These are phyloP conservation scores for Cheilinus undulatus DNA, from an alignment of 2,113 vertebrate species.

Conservation along the genomic window DNA sequence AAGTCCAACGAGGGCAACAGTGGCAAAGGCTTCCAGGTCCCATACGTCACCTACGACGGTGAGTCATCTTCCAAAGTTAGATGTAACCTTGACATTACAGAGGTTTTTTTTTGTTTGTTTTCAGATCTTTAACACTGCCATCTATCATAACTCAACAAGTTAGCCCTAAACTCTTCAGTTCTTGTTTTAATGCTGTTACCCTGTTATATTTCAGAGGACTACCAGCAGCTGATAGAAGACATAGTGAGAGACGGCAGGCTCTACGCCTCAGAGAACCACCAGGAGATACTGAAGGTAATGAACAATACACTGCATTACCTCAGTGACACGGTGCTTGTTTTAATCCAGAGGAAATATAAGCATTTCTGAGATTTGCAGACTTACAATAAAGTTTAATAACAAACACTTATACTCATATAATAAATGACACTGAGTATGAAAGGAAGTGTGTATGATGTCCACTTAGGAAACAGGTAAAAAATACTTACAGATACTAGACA, in stretches of 20 bases:
- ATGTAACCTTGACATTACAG: no score
- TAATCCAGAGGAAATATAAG: not conserved
- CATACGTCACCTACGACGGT: conserved; percentile 95
- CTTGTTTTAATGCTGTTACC: not conserved
- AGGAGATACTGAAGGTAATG: conserved; percentile 92
- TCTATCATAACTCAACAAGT: not conserved
- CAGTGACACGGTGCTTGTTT: not conserved
- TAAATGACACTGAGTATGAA: no score
- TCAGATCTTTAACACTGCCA: not conserved
- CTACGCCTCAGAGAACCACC: conserved; percentile 95
- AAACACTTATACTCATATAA: no score
- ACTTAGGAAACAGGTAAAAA: no score
- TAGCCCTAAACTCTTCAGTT: not conserved
- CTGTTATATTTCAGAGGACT: conserved; percentile 88
- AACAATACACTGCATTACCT: not conserved
- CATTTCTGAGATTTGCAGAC: no score
- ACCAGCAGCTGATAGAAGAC: conserved; percentile 95
- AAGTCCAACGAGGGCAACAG: conserved; percentile 95
- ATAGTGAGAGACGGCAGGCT: conserved; percentile 93
- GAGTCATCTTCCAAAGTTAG: conserved; percentile 5
- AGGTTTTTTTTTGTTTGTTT: not conserved
- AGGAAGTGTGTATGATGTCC: no score
- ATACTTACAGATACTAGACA: no score
- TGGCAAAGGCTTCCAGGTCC: conserved; percentile 94
- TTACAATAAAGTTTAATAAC: no score